phyloP scores from a whole-genome alignment of 2,113 vertebrate genomes.

The Sebastes schlegelii region DNA sequence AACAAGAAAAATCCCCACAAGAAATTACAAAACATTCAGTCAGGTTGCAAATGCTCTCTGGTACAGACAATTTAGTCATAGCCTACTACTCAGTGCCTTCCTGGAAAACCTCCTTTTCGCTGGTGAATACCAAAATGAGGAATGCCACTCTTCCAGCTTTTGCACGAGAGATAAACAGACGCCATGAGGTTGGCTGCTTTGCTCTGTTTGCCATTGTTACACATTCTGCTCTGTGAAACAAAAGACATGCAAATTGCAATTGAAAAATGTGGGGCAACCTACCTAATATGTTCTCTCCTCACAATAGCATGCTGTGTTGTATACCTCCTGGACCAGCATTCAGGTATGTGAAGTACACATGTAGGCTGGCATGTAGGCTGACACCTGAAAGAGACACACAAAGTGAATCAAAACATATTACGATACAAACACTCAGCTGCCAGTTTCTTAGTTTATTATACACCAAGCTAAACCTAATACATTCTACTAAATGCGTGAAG shows the following conservation, averaged over 20 bases:
- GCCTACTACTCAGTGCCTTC: not conserved
- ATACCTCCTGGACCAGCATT: slow-evolving; percentile 44
- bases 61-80: not conserved
- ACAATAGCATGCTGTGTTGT: slow-evolving; percentile 64
- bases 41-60: not conserved
- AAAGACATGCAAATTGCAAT: not conserved
- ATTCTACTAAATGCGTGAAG: not conserved
- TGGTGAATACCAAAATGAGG: not conserved
- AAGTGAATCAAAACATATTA: not conserved
- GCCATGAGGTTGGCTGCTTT: not conserved
- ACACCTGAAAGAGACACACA: slow-evolving; percentile 44
- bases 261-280: slow-evolving; percentile 13
- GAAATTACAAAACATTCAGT: not conserved
- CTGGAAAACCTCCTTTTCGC: not conserved
- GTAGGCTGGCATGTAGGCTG: not conserved
- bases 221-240: not conserved
- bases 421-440: not conserved
- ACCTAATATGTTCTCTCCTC: slow-evolving; percentile 62
- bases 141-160: slow-evolving; percentile 57
- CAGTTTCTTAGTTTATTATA: not conserved
- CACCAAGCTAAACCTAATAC: not conserved
- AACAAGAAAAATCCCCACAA: not conserved
- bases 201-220: not conserved
- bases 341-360: slow-evolving; percentile 12
- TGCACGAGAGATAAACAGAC: not conserved